Conservation (phyloP, 2,888 invertebrate species). For the Macrosiphum euphorbiae region DNA sequence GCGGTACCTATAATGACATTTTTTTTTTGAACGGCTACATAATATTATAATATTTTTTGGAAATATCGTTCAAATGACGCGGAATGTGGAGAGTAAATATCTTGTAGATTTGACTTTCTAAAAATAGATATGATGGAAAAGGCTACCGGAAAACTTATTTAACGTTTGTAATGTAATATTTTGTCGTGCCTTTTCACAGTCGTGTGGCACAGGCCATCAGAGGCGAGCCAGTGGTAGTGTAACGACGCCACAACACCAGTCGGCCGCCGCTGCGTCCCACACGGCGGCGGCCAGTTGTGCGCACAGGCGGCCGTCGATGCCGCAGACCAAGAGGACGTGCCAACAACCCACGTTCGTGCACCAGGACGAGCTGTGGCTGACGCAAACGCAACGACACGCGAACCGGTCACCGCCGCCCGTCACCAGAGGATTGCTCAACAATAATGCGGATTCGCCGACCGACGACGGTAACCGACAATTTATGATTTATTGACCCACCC, state of each 20-base stretch:
- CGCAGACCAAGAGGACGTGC: slow-evolving; percentile 66
- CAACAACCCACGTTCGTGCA: slow-evolving; percentile 69
- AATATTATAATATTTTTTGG: no score
- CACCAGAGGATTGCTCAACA: slow-evolving; percentile 68
- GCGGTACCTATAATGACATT: neutral
- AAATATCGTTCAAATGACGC: no score
- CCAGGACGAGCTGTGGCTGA: slow-evolving; percentile 69
- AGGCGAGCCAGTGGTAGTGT: slow-evolving; percentile 39
- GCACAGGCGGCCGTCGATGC: slow-evolving; percentile 63
- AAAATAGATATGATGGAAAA: neutral
- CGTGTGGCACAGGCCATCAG: slow-evolving; percentile 22
- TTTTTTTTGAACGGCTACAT: neutral
- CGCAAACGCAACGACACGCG: slow-evolving; percentile 67
- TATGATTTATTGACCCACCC: neutral
- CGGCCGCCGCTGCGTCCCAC: neutral
- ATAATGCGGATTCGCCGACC: slow-evolving; percentile 66
- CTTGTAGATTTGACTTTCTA: no score
- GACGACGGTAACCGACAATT: slow-evolving; percentile 50
- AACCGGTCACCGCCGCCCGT: slow-evolving; percentile 66
- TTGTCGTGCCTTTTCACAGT: neutral
- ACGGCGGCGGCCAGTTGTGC: slow-evolving; percentile 29
- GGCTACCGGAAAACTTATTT: neutral
- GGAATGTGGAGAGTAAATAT: no score
- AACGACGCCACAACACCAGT: slow-evolving; percentile 19
- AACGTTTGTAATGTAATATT: neutral